Evolutionary conservation across 1,140 invertebrate species (phyloP).

Genomic region (Linepithema humile): DNA sequence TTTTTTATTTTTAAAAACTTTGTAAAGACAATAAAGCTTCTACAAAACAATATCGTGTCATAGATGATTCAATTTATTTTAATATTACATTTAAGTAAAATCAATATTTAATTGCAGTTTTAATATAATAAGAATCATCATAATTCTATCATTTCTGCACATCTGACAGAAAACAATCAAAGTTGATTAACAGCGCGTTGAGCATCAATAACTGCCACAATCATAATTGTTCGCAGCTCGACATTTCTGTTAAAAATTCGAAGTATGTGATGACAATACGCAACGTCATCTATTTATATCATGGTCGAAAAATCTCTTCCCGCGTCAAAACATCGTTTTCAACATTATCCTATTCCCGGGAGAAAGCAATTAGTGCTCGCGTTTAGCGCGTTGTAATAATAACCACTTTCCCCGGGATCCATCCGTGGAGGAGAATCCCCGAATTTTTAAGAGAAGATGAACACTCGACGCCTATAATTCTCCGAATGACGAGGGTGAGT

Average conservation of each 20-base stretch:
- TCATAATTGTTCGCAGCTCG: neutral
- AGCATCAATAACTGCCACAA: neutral
- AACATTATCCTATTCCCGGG: conserved; percentile 16
- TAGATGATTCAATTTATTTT: too few species aligned
- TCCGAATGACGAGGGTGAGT: conserved; percentile 62
- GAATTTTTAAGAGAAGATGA: conserved; percentile 56
- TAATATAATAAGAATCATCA: too few species aligned
- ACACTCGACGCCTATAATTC: conserved; percentile 63
- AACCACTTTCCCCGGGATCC: neutral
- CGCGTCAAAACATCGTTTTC: conserved; percentile 1
- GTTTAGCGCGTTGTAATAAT: conserved; percentile 40
- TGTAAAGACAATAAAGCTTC: too few species aligned
- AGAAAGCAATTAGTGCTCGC: conserved; percentile 31
- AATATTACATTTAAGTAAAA: too few species aligned
- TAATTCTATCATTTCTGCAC: too few species aligned
- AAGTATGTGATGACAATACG: neutral
- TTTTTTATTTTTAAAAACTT: too few species aligned
- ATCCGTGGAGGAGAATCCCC: conserved; percentile 31
- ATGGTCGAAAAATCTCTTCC: neutral
- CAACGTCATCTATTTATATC: conserved; percentile 28
- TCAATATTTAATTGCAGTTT: too few species aligned
- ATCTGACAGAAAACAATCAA: too few species aligned
- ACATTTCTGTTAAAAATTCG: neutral
- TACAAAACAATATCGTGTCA: too few species aligned
- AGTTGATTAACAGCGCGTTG: too few species aligned